Evolutionary conservation across 2,113 vertebrate genomes (phyloP), one percentile per base, ranked within the genome.

Genomic region (Neolamprologus fasciatus): DNA sequence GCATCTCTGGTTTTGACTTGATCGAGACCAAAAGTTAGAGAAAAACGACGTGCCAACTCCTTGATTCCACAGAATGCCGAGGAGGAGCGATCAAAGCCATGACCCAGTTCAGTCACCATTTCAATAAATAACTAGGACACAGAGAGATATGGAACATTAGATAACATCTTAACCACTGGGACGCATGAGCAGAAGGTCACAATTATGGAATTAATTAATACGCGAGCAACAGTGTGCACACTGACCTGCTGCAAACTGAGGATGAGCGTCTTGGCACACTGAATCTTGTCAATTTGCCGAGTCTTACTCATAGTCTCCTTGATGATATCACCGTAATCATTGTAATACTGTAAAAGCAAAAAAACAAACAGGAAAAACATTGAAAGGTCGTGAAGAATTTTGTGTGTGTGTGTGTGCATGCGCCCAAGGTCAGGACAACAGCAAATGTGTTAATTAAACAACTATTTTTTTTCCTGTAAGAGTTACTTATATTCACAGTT

Each of bases 271-370:
- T 99, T 99, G 94, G 99, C 99, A 97, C 99, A 99, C 57, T 99
- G 99, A 93, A 99, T 99, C 97, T 99, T 99, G 94, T 99, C 98
- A 73, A 98, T 98, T 94, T 99, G 98, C 89, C 99, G 96, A 55
- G 98, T 99, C 96, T 99, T 99, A 95, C 98, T 99, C 99, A 99
- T 99, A 0, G 99, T 99, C 96, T 99, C 99, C 96, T 99, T 99
- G 95, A 99, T 99, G 92, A 99, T 99, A 94, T 99, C 99, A 33
- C 99, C 99, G 61, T 99, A 99, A 90, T 99, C 99, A 42, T 99
- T 99, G 94, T 99, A 99, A 97, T 99, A 99, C 99, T 99, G 94
- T 2, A 86, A 82, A 91, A n/a, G 35, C 8, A 42, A 73, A 42
- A 6, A 73, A 26, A 4, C 73, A 68, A 26, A 68, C 14, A 91